Base-by-base conservation (phyloP, 2,888 invertebrate species). In the Nomada ruficornis region DNA sequence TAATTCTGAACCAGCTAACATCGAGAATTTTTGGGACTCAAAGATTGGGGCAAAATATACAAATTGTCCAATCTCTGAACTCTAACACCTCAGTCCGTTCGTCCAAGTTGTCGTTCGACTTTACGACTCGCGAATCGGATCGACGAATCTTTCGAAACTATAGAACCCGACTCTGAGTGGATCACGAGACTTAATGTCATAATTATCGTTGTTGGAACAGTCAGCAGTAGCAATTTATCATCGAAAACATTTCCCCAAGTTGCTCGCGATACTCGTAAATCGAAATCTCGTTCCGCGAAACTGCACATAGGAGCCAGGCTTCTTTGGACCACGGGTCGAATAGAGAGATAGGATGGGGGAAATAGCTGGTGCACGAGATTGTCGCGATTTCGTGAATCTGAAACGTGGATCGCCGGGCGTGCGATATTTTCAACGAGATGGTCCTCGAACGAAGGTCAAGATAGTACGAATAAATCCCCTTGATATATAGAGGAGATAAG, bases 401-500 rank as follows among this genome's bases (percentile, higher is more conserved):
- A 69, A 62, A 62, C 70, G 70, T 50, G 42, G 26, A 60, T 47
- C 47, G 71, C 60, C 52, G 18, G 55, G 57, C n/a, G 73, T n/a
- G 54, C 70, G 73, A 68, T 76, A 76, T 71, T 65, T 64, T 60
- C 55, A 18, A 23, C 69, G 69, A 81, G 64, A 71, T 76, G 77
- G 60, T 4, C 63, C 54, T n/a, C 18, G 29, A 42, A 36, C 62
- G 64, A 78, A 78, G 82, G 78, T 82, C 77, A 74, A 82, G 73
- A 82, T 83, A 65, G 60, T 47, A 23, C 44, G 71, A 70, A 79
- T 71, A 78, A 78, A 70, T 71, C 82, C 57, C 44, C 5, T 23
- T 65, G 64, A 78, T 70, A 76, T 80, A 76, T 60, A 71, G 79
- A 70, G 52, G 62, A 69, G 83, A 89, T 87, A 86, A 86, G 82